Evolutionary conservation across 1,140 invertebrate species (phyloP).

Genomic region (Calephelis nemesis): DNA sequence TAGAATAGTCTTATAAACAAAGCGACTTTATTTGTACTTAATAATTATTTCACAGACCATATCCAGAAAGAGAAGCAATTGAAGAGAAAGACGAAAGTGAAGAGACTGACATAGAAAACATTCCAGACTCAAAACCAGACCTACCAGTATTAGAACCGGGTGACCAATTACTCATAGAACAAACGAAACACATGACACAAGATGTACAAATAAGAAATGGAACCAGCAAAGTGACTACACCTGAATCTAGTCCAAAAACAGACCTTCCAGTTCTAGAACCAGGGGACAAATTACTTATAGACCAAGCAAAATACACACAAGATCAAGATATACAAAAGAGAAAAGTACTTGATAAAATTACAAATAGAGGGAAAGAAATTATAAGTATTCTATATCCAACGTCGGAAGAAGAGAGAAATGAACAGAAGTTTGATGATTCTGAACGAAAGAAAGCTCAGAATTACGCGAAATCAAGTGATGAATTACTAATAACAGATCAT

Average conservation of each 20-base stretch:
- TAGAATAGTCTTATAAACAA: background rate
- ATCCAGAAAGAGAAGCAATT: constrained; percentile 10
- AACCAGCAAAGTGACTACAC: background rate
- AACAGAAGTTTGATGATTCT: constrained; percentile 73
- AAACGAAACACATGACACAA: constrained; percentile 20
- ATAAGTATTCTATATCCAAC: constrained; percentile 84
- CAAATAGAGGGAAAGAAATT: constrained; percentile 84
- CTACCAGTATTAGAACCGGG: constrained; percentile 30
- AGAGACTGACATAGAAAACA: constrained; percentile 34
- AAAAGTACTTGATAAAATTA: constrained; percentile 84
- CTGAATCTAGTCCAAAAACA: constrained; percentile 18
- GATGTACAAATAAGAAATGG: constrained; percentile 15
- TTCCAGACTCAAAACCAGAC: constrained; percentile 26
- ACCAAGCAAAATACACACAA: constrained; percentile 32
- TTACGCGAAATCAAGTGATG: constrained; percentile 68
- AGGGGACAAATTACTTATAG: constrained; percentile 80
- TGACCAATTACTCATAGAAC: constrained; percentile 26
- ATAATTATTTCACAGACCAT: constrained; percentile 1
- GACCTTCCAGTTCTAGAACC: constrained; percentile 73
- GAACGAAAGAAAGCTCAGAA: constrained; percentile 78
- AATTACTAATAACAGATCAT: constrained; percentile 58
- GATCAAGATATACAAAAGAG: constrained; percentile 83
- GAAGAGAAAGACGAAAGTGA: constrained; percentile 26
- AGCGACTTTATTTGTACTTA: background rate
- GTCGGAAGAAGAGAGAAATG: constrained; percentile 74